Evolutionary conservation across 1,140 invertebrate genomes (phyloP), one percentile per base, ranked within the genome.

Genomic region (Anoplolepis gracilipes): DNA sequence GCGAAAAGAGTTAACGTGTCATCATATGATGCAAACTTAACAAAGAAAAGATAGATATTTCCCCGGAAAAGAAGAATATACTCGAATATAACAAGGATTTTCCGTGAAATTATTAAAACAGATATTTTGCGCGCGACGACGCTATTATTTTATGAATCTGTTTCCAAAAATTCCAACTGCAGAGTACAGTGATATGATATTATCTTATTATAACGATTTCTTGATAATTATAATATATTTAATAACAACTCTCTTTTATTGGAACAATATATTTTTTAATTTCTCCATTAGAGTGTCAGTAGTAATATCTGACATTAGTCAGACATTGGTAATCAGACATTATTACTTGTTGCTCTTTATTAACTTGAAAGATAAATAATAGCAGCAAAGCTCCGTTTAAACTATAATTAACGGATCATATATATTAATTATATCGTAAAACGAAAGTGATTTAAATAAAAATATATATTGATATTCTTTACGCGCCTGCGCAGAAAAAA

Each of bases 21-120:
- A 30, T 79, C 46, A 25, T 30, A 13, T 49, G 59, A 8, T 22
- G 22, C 64, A 53, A 69, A 53, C 39, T 53, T 79, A 79, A 79
- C 28, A n/a, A 55, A 36, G 33, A 76, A 76, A 42, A 22, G 36
- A 61, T 22, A 62, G 30, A 62, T 7, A n/a, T 75, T 36, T 39
- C 2, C 33, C 16, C 3, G 22, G 33, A 36, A 75, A 42, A 19
- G 53, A 57, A 25, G 11, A 19, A 19, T 25, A 55, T 6, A 11
- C 30, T 25, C 33, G 33, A 42, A 76, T 39, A 4, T 39, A 76
- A 39, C 55, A 61, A 13, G 22, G 0, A 7, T 19, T n/a, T 4
- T 25, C 39, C 13, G 8, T 33, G 13, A 55, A 75, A 57, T 55
- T 22, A 25, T 16, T 46, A 36, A 10, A 19, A 19, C 46, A 53